Base-by-base conservation (phyloP, 2,888 invertebrate genomes). In the Habroteleia sp. region DNA sequence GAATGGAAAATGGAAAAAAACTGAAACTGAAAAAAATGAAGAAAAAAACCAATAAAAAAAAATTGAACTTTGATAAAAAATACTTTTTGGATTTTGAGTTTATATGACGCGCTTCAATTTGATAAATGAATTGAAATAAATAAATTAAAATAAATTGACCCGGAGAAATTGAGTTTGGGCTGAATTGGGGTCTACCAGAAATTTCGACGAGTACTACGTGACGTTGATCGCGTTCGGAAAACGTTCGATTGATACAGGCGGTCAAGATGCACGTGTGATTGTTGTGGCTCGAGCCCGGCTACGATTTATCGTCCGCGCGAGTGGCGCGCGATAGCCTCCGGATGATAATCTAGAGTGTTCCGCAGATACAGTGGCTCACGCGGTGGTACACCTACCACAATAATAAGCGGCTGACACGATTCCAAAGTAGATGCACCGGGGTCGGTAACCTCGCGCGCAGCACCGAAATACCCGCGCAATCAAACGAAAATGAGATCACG, bases 401-500 rank as follows among this genome's bases (percentile, higher is more conserved):
- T 88, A 88, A 88, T 88, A 86, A 87, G 85, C 86, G 81, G 77
- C 81, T 86, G 87, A 88, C 88, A 88, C 82, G 85, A 87, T 87
- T 87, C 85, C 80, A 86, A 85, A 86, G 85, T 86, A 87, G 88
- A 88, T 88, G 84, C 85, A 84, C 82, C 79, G 81, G 82, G 88
- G 87, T 87, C 87, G 85, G 80, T 87, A 84, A 88, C 87, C 87
- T 78, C 85, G 76, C 50, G 33, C 65, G 60, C 72, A 74, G 77
- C 54, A 78, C 86, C 83, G 82, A 86, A 85, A 86, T 86, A 86
- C 81, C 79, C 79, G 86, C 80, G 88, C 87, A 87, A 88, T 88
- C 86, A 86, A 88, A 88, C 85, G 88, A 88, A 88, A 88, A 88
- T 88, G 88, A 87, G 88, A 88, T 88, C 88, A 87, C 85, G 87